Evolutionary conservation across 2,797 vertebrate genomes (phyloP).

Genomic region (Helarctos malayanus): DNA sequence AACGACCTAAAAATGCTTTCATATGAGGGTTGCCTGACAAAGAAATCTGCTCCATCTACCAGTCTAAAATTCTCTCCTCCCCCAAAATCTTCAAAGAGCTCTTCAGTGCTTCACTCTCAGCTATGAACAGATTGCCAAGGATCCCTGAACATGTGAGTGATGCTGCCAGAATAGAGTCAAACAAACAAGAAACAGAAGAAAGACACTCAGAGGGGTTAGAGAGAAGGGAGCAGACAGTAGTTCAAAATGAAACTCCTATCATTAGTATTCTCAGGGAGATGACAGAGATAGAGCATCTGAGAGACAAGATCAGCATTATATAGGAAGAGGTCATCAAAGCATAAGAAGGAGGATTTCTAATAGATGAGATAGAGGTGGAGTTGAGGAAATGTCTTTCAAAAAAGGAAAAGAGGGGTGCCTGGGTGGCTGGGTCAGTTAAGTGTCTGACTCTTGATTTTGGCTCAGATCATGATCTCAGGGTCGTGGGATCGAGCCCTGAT

Average conservation of each 20-base stretch:
- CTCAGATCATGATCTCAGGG: background rate
- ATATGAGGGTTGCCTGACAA: background rate
- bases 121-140: background rate
- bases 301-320: background rate
- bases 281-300: background rate
- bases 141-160: background rate
- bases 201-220: background rate
- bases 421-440: background rate
- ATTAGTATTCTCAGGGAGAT: background rate
- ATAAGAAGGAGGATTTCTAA: background rate
- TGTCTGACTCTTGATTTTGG: background rate
- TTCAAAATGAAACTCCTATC: background rate
- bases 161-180: background rate
- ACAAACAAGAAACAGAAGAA: background rate
- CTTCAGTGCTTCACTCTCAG: background rate
- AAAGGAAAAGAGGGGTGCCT: background rate
- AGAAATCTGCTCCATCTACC: background rate
- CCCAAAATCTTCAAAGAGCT: background rate
- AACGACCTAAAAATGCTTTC: background rate
- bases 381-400: background rate
- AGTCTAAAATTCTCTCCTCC: background rate
- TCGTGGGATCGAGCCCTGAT: background rate
- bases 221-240: background rate
- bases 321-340: background rate
- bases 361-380: background rate